A percentile compares a stretch with the other conserved stretches of the same genome.
These are phyloP conservation scores for Apostichopus leukothele DNA, from an alignment of 53 echinoderm and acorn worm species.

Conservation along the genomic window DNA sequence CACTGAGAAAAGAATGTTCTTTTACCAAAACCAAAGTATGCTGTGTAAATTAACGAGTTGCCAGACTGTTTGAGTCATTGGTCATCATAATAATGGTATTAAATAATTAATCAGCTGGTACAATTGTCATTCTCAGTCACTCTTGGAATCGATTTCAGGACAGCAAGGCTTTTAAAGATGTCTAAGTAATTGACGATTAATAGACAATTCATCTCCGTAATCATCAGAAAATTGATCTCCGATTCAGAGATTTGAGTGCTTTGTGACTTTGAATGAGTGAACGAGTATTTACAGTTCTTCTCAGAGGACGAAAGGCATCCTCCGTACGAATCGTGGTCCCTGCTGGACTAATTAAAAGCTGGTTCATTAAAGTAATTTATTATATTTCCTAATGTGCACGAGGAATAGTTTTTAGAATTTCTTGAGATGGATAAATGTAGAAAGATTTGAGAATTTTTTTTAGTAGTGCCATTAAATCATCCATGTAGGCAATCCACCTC, in stretches of 20 bases:
- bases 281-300: neutral
- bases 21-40: neutral
- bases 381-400: neutral
- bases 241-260: no score
- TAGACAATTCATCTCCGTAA: no score
- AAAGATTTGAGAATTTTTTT: neutral
- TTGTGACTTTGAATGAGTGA: no score
- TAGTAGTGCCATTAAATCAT: slow-evolving; percentile 2
- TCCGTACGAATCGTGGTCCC: no score
- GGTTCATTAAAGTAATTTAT: neutral
- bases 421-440: neutral
- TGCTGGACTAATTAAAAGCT: neutral
- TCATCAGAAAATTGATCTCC: no score
- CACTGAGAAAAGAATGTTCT: neutral
- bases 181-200: no score
- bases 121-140: no score
- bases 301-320: neutral
- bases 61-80: neutral
- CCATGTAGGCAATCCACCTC: neutral
- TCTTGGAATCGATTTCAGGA: no score
- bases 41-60: neutral
- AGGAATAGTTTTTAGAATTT: neutral
- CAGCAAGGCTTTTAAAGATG: no score
- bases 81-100: neutral
- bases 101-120: no score